phyloP scores from a whole-genome alignment of 2,888 invertebrate species.

The Crepidodera aurea region DNA sequence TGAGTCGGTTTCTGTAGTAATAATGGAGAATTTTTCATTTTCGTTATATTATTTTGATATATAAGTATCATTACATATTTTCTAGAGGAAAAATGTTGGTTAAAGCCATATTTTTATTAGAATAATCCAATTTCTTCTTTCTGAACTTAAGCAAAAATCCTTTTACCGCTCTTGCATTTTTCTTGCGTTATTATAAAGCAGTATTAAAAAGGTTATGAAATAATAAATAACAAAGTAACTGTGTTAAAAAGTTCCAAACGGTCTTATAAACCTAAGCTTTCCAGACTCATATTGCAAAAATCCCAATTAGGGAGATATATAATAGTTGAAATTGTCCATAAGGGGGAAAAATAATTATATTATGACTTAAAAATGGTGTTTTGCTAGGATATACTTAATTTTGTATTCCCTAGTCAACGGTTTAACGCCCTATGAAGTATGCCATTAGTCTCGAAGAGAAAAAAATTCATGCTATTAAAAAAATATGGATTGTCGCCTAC shows the following conservation, averaged over 20 bases:
- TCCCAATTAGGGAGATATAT: slow-evolving; percentile 23
- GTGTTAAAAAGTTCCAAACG: slow-evolving; percentile 24
- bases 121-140: not conserved
- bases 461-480: too few relatives aligned
- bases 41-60: too few relatives aligned
- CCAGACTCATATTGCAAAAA: slow-evolving; percentile 18
- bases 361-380: not conserved
- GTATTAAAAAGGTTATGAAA: slow-evolving; percentile 27
- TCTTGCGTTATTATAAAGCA: not conserved
- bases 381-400: not conserved
- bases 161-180: not conserved
- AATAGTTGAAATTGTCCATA: slow-evolving; percentile 7
- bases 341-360: slow-evolving; percentile 5
- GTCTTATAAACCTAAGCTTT: slow-evolving; percentile 20
- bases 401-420: not conserved
- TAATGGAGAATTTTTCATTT: too few relatives aligned
- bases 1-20: too few relatives aligned
- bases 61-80: too few relatives aligned
- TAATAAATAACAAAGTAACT: slow-evolving; percentile 26
- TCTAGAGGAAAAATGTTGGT: too few relatives aligned
- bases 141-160: not conserved
- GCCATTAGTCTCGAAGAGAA: not conserved
- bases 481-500: too few relatives aligned
- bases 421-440: not conserved
- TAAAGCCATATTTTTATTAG: not conserved